Base-by-base conservation (phyloP, 1,140 invertebrate species). In the Steinernema feltiae region DNA sequence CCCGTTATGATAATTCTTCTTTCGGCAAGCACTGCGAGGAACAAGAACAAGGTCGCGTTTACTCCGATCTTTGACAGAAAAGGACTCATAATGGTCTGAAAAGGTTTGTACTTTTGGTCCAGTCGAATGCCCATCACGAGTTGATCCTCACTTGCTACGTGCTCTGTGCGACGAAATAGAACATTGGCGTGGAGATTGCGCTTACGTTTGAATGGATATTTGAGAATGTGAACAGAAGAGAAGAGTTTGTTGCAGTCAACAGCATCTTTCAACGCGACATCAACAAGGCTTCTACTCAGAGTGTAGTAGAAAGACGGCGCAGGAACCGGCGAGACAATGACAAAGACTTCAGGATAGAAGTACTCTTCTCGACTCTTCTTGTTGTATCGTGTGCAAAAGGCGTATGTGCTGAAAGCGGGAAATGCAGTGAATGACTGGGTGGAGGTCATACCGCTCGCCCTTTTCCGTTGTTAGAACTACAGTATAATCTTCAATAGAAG, bases 161-260 rank as follows among this genome's bases (percentile, higher is more conserved):
- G 53, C 24, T 63, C 53, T 63, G n/a, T n/a, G n/a, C 41, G 7
- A 12, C 41, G 7, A 46, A 7, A 46, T 46, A 12, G 41, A 46
- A n/a, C 7, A 46, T 46, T 12, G 41, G 7, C 41, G 7, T 46
- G n/a, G 7, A 46, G n/a, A 46, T 12, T 7, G 41, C 7, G 24
- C 53, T 3, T 63, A 63, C 53, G 12, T 27, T 63, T 63, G 24
- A 63, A 63, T 7, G 53, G 53, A 27, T 63, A 63, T 27, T 63
- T 63, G 12, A 63, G 24, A n/a, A 63, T 63, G 53, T 63, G 53
- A 3, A 63, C 53, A 12, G 53, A 63, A 3, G 53, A 15, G 53
- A 63, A 63, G 53, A 63, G 53, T 27, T 63, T 63, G 53, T 63
- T 63, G 53, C 24, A 17, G 53, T 63, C 53, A 27, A 63, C 53